Evolutionary conservation across 2,113 vertebrate genomes (phyloP), one percentile per base, ranked within the genome.

Genomic region (Burhinus oedicnemus): DNA sequence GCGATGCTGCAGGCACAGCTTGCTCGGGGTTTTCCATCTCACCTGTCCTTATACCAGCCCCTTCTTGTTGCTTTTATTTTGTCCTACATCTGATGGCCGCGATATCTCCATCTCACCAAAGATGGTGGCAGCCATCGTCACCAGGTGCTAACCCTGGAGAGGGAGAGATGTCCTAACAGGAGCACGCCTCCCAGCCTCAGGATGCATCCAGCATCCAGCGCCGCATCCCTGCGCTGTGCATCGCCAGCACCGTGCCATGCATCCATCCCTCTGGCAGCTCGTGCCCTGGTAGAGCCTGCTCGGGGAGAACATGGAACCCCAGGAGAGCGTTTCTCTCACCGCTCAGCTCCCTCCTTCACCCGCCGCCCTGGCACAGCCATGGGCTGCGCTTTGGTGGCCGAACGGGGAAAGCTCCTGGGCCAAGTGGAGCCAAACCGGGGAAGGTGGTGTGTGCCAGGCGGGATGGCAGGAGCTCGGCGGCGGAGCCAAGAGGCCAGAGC

Each of bases 111-210:
- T 29, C 52, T 60, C 44, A 21, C 49, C 78, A 1, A 10, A 38
- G 44, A 1, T 6, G 45, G 44, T 40, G 72, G 8, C 71, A 27
- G n/a, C 44, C 30, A 0, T 4, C 3, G 0, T 2, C 74, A 14
- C 70, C 36, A 2, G 14, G 9, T 15, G 19, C n/a, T 26, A 29
- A 0, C 6, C 44, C 36, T 0, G 1, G 6, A 3, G 49, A 45
- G 32, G 44, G 82, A 60, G 54, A 12, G 1, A 0, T 0, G 26
- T 44, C 77, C 68, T 8, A 9, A 0, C 8, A 1, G 1, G 52
- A 52, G 79, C 44, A 30, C 23, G 36, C 25, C 0, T 19, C 18
- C 78, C 69, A 84, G 5, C 34, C 45, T 32, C 12, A 0, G 7
- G 51, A 7, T 2, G 2, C 4, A 18, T 10, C 87, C 61, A 25